Conservation (phyloP, 2,797 vertebrate genomes). For the Heterohyrax brucei region DNA sequence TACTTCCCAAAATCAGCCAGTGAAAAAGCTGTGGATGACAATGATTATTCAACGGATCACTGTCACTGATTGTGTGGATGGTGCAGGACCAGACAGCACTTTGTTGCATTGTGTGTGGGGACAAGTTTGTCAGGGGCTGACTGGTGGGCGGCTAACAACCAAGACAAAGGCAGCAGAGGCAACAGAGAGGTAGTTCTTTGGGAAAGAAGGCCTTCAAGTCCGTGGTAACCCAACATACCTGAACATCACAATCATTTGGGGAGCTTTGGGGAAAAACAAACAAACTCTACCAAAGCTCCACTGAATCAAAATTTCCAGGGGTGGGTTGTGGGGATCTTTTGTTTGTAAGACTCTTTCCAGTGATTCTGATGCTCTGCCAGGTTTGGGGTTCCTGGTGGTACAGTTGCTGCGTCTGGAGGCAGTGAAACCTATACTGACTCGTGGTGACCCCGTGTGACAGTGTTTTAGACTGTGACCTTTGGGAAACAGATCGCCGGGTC, state of each 20-base stretch:
- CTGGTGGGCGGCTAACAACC: background rate
- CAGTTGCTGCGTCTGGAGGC: background rate
- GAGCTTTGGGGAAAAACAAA: background rate
- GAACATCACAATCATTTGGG: background rate
- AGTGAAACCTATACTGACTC: too few relatives aligned
- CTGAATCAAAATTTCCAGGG: background rate
- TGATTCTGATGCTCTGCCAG: background rate
- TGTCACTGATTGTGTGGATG: too few relatives aligned
- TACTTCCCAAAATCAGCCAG: background rate
- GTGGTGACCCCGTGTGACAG: background rate
- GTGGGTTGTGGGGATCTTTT: background rate
- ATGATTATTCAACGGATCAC: too few relatives aligned
- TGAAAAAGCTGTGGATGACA: background rate
- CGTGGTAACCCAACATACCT: background rate
- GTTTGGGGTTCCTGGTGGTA: background rate
- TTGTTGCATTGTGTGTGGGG: background rate
- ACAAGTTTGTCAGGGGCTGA: background rate
- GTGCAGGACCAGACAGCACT: background rate
- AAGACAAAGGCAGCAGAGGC: background rate
- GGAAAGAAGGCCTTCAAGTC: background rate
- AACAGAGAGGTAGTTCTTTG: fast-evolving
- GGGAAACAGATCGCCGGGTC: background rate
- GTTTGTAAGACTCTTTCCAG: background rate
- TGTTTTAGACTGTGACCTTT: background rate
- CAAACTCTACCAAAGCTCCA: background rate